phyloP scores from a whole-genome alignment of 2,113 vertebrate genomes.

The Brienomyrus brachyistius region DNA sequence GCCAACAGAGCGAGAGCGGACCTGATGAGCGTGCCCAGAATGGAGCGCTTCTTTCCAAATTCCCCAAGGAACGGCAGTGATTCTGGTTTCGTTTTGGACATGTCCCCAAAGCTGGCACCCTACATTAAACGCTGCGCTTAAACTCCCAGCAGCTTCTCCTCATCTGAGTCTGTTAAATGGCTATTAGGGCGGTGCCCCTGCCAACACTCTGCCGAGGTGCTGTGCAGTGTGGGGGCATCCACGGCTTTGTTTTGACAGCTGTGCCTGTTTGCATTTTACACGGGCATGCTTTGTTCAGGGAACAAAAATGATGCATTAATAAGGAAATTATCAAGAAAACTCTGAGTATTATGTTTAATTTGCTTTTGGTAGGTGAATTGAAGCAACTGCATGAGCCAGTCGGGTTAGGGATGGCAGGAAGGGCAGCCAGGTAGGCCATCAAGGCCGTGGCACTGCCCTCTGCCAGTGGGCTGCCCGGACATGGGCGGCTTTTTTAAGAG shows the following conservation, averaged over 20 bases:
- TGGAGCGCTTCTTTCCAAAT: slow-evolving; percentile 41
- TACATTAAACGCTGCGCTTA: slow-evolving; percentile 58
- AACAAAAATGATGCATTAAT: background rate
- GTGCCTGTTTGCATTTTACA: slow-evolving; percentile 28
- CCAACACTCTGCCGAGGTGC: slow-evolving; percentile 56
- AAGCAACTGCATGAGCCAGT: background rate
- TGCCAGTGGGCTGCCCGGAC: slow-evolving; percentile 18
- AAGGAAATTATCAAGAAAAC: background rate
- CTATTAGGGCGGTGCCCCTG: slow-evolving; percentile 53
- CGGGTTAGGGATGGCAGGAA: background rate
- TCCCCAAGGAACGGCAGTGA: slow-evolving; percentile 62
- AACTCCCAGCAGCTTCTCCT: slow-evolving; percentile 61
- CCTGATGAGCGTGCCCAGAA: slow-evolving; percentile 63
- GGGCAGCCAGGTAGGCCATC: background rate
- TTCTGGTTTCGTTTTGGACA: slow-evolving; percentile 60
- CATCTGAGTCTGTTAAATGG: slow-evolving; percentile 62
- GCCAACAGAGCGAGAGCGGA: slow-evolving; percentile 59
- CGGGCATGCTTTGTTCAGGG: slow-evolving; percentile 8
- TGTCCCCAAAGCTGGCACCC: slow-evolving; percentile 57
- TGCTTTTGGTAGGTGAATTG: background rate
- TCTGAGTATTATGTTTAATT: background rate
- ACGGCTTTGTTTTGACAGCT: slow-evolving; percentile 52
- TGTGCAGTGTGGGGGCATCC: slow-evolving; percentile 52
- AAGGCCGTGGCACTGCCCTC: background rate
- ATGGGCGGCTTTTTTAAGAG: slow-evolving; percentile 36